Percentiles rank a stretch among this genome's conserved stretches.
phyloP scores from a whole-genome alignment of 2,888 invertebrate genomes.

The Catocala fraxini region DNA sequence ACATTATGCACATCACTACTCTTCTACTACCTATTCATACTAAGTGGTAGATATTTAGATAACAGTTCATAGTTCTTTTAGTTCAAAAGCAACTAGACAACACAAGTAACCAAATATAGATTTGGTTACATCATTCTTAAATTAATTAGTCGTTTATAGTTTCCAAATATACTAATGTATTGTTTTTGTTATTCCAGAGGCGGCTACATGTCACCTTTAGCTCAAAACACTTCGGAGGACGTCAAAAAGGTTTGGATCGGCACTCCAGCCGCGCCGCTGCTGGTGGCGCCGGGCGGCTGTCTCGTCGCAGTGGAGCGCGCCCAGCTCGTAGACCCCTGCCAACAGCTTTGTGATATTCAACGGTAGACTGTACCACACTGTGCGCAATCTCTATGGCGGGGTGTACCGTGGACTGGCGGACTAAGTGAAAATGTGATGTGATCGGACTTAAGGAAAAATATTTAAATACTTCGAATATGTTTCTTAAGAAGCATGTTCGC shows the following conservation, averaged over 20 bases:
- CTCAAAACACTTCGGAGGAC: conserved; percentile 73
- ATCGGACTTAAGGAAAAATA: conserved; percentile 12
- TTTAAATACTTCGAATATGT: not conserved
- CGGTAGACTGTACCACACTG: conserved; percentile 65
- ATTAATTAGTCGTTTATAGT: too few species aligned
- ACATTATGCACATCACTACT: too few species aligned
- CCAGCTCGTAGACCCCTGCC: conserved; percentile 71
- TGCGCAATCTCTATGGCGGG: conserved; percentile 64
- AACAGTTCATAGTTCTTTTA: too few species aligned
- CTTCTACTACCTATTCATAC: too few species aligned
- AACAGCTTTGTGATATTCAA: conserved; percentile 81
- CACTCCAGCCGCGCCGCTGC: conserved; percentile 68
- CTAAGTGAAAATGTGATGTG: conserved; percentile 32
- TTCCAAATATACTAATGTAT: not conserved
- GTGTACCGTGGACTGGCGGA: conserved; percentile 63
- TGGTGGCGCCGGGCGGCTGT: conserved; percentile 78
- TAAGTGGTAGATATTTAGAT: too few species aligned
- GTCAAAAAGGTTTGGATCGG: conserved; percentile 85
- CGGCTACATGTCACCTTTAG: conserved; percentile 79
- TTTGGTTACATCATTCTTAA: too few species aligned
- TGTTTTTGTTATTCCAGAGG: conserved; percentile 69
- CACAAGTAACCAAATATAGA: too few species aligned
- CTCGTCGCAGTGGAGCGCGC: conserved; percentile 81
- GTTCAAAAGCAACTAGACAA: too few species aligned
- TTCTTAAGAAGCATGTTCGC: not conserved